phyloP scores from a whole-genome alignment of 2,797 vertebrate species.

The Takifugu rubripes region DNA sequence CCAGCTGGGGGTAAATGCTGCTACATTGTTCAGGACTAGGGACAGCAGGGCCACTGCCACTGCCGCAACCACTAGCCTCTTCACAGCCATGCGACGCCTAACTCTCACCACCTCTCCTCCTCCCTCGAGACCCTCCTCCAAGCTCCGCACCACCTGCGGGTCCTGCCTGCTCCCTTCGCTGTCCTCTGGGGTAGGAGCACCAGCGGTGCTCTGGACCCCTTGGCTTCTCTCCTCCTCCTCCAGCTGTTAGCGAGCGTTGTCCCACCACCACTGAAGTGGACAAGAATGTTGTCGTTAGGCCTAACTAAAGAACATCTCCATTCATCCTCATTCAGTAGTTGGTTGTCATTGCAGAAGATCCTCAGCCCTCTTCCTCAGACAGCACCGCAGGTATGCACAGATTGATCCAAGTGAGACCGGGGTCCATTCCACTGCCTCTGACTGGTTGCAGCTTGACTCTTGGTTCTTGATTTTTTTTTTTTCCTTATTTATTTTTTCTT shows the following conservation, averaged over 20 bases:
- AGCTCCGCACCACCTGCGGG: constrained; percentile 30
- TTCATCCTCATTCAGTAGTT: constrained; percentile 85
- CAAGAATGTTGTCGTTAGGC: constrained; percentile 45
- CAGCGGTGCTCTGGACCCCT: constrained; percentile 67
- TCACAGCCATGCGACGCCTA: constrained; percentile 85
- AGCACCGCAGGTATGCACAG: constrained; percentile 75
- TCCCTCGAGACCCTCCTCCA: constrained; percentile 42
- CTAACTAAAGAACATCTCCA: constrained; percentile 95
- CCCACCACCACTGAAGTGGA: constrained; percentile 39
- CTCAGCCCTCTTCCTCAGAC: constrained; percentile 91
- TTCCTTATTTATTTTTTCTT: constrained; percentile 12
- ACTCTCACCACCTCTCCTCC: constrained; percentile 53
- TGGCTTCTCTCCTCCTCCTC: constrained; percentile 53
- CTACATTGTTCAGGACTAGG: constrained; percentile 91
- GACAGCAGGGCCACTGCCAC: constrained; percentile 92
- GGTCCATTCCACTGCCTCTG: constrained; percentile 82
- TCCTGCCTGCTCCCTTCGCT: constrained; percentile 36
- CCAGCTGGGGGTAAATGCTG: constrained; percentile 95
- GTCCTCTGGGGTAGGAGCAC: constrained; percentile 74
- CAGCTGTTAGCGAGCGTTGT: constrained; percentile 44
- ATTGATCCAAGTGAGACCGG: constrained; percentile 64
- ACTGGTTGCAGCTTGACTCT: constrained; percentile 62
- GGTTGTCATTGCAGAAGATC: constrained; percentile 39
- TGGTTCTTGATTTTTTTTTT: constrained; percentile 10
- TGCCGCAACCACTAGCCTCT: constrained; percentile 89